phyloP scores from a whole-genome alignment of 2,888 invertebrate genomes.

The Capitulum mitella region DNA sequence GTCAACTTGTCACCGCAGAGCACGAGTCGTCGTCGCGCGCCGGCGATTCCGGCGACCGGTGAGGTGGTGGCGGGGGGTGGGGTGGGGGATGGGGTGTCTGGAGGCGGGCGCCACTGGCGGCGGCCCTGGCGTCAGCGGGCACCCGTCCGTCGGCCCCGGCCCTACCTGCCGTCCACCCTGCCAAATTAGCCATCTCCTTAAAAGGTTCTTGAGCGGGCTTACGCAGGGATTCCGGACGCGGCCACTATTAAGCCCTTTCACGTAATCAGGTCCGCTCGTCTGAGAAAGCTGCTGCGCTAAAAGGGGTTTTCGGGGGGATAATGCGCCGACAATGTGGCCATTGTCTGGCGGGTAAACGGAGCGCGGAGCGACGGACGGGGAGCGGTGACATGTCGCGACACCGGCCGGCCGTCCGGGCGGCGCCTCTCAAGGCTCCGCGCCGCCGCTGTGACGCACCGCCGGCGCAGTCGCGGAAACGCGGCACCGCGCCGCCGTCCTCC shows the following conservation, averaged over 20 bases:
- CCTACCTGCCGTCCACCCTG: not conserved
- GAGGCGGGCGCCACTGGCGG: too few relatives aligned
- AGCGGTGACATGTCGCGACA: not conserved
- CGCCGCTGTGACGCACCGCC: not conserved
- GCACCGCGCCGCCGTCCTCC: not conserved
- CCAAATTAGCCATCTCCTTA: slow-evolving; percentile 3
- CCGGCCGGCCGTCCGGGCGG: not conserved
- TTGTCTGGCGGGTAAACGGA: slow-evolving; percentile 9
- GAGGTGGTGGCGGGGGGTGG: too few relatives aligned
- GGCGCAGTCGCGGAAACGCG: not conserved
- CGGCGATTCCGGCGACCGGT: not conserved
- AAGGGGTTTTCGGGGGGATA: slow-evolving; percentile 13
- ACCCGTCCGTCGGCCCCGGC: not conserved
- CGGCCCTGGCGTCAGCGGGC: not conserved
- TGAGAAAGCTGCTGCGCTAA: not conserved
- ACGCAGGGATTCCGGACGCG: not conserved
- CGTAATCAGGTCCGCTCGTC: slow-evolving; percentile 12
- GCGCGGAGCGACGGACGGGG: not conserved
- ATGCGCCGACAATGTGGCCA: not conserved
- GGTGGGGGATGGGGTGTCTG: too few relatives aligned
- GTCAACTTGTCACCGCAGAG: not conserved
- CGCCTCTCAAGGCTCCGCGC: not conserved
- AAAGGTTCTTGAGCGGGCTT: not conserved
- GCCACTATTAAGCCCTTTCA: slow-evolving; percentile 19
- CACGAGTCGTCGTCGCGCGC: not conserved